Percentiles rank a stretch among this genome's conserved stretches.
These are phyloP conservation scores for Salpingus planirostris DNA, from an alignment of 2,888 invertebrate species.

Conservation along the genomic window DNA sequence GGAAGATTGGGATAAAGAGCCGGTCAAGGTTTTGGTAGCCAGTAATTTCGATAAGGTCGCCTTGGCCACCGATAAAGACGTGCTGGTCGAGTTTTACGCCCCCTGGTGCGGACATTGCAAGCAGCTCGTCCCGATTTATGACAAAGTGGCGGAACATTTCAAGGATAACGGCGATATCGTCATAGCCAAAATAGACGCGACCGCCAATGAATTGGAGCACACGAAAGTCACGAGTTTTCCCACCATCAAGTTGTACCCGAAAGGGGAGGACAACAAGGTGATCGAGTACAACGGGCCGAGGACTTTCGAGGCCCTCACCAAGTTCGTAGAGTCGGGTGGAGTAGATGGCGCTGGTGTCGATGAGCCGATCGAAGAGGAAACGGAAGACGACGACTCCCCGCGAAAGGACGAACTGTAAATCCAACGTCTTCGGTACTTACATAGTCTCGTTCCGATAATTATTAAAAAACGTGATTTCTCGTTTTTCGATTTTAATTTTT, in stretches of 20 bases:
- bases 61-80: constrained; percentile 77
- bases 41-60: constrained; percentile 94
- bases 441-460: constrained; percentile 3
- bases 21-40: constrained; percentile 89
- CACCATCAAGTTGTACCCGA: constrained; percentile 89
- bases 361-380: constrained; percentile 52
- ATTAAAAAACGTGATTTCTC: constrained; percentile 10
- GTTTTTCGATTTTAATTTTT: constrained; percentile 11
- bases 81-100: constrained; percentile 98
- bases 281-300: constrained; percentile 94
- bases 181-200: constrained; percentile 98
- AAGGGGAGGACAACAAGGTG: constrained; percentile 79
- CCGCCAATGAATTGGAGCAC: constrained; percentile 94
- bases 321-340: constrained; percentile 91
- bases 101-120: constrained; percentile 99
- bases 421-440: constrained; percentile 15
- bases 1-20: constrained; percentile 92
- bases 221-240: constrained; percentile 93
- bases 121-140: constrained; percentile 93
- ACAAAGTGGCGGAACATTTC: constrained; percentile 78
- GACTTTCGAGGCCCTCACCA: constrained; percentile 83
- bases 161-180: constrained; percentile 72
- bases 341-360: constrained; percentile 63
- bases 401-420: constrained; percentile 75
- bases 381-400: constrained; percentile 64